Evolutionary conservation across 2,888 invertebrate species (phyloP), one percentile per base, ranked within the genome.

Genomic region (Epinotia nisella): DNA sequence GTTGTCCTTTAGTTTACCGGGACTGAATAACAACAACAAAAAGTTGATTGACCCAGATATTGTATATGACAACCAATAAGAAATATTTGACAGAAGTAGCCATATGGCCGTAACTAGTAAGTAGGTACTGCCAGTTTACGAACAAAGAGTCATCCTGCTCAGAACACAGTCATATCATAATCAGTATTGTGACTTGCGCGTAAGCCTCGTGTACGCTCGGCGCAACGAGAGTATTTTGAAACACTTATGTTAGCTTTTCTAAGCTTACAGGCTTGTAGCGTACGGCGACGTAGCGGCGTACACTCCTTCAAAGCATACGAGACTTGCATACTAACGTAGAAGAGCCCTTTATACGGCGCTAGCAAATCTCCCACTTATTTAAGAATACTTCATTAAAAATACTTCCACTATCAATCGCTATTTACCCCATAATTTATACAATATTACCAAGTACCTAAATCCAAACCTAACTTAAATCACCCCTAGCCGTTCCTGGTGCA

Each of bases 71-170:
- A 45, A 45, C 45, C 13, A n/a, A 45, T 45, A 45, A 13, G 7
- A 29, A 29, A 29, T 9, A 53, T 35, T 35, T 59, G 35, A 5
- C 15, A 41, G 13, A 15, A 21, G n/a, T 21, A 21, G 19, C 15
- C 3, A 45, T 45, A 45, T 24, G 45, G 21, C 45, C 7, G 21
- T 21, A n/a, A n/a, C 17, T 24, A 19, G 9, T 19, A 3, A 21
- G 19, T 45, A 21, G 9, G 60, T 13, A 13, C n/a, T 29, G 5
- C 35, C 13, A 65, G 29, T n/a, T 49, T n/a, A 65, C 19, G 65
- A 65, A 65, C 53, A 65, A 65, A 65, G 53, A 65, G 13, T 5
- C 11, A 11, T 21, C 9, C 35, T 35, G 19, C 19, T 15, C 17
- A 53, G 53, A 53, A 24, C 17, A 49, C n/a, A 53, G 19, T n/a